Evolutionary conservation across 2,888 invertebrate species (phyloP).

Genomic region (Ctena decussata): DNA sequence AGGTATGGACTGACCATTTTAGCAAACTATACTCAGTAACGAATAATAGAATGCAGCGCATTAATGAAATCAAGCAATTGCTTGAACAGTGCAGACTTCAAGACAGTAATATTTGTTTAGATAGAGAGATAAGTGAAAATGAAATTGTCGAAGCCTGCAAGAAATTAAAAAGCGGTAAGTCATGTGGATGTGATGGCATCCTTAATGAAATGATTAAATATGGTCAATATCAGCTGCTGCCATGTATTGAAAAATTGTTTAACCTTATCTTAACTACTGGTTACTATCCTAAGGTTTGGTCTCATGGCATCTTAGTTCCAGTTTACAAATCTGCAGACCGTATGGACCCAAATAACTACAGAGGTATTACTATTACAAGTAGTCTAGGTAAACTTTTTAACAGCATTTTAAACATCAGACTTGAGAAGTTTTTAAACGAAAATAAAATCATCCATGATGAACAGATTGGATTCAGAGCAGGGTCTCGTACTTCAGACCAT

Average conservation of each 20-base stretch:
- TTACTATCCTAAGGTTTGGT: constrained; percentile 12
- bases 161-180: background rate
- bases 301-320: background rate
- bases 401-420: background rate
- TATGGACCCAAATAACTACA: constrained; percentile 7
- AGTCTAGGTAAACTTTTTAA: constrained; percentile 6
- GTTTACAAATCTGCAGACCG: background rate
- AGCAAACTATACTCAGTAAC: background rate
- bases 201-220: constrained; percentile 20
- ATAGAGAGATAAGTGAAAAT: background rate
- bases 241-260: constrained; percentile 1
- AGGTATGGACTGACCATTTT: background rate
- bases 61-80: background rate
- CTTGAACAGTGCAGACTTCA: background rate
- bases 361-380: background rate
- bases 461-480: constrained; percentile 14
- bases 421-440: background rate
- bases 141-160: background rate
- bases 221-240: background rate
- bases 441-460: constrained; percentile 5
- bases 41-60: background rate
- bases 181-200: background rate
- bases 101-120: background rate
- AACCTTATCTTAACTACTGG: background rate
- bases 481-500: background rate